These are phyloP conservation scores for Callipepla squamata DNA, from an alignment of 2,113 vertebrate genomes.

Conservation along the genomic window DNA sequence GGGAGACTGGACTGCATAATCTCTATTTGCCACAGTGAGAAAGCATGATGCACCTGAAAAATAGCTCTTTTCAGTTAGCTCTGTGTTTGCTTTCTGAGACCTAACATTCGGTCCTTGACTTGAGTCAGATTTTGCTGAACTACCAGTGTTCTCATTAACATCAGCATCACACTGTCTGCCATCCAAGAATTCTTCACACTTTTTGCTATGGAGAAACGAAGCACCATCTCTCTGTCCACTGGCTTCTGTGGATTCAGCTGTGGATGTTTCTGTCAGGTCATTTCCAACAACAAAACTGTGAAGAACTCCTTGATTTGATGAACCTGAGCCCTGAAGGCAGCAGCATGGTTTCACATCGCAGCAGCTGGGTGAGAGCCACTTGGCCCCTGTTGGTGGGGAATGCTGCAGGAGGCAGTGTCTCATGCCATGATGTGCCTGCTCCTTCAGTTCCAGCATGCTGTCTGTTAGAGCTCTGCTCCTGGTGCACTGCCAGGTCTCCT, in stretches of 20 bases:
- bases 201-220: neutral
- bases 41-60: neutral
- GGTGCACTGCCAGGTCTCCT: neutral
- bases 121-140: neutral
- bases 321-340: neutral
- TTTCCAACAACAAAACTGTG: neutral
- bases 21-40: neutral
- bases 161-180: neutral
- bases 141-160: neutral
- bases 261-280: neutral
- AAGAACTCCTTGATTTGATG: neutral
- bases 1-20: neutral
- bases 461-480: conserved; percentile 18
- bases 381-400: neutral
- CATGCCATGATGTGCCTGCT: neutral
- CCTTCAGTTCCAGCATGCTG: conserved; percentile 24
- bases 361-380: neutral
- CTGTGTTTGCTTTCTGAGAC: neutral
- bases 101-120: neutral
- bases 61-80: neutral
- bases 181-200: neutral
- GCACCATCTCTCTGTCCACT: neutral
- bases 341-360: neutral
- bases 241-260: neutral
- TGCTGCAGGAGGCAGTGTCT: neutral